phyloP scores from a whole-genome alignment of 1,140 invertebrate genomes.

The Cydia strobilella region DNA sequence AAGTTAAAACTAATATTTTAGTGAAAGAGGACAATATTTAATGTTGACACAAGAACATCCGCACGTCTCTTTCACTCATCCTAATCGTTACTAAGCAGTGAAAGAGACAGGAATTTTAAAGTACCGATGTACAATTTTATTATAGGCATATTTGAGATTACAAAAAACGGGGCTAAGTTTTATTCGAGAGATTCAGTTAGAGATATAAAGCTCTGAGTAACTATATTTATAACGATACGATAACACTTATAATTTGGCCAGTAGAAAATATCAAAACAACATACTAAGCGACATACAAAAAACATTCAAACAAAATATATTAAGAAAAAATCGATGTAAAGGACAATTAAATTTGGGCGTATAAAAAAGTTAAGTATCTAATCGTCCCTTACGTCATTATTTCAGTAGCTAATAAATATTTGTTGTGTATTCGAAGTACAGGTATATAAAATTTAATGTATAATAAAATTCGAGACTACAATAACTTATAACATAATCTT shows the following conservation, averaged over 20 bases:
- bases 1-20: slow-evolving; percentile 6
- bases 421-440: not conserved
- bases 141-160: not conserved
- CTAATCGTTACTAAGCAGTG: not conserved
- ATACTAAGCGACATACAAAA: not conserved
- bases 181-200: slow-evolving; percentile 7
- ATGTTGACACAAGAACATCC: not conserved
- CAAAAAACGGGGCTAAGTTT: not conserved
- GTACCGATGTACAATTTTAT: not conserved
- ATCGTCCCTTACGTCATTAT: not conserved
- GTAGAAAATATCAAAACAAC: slow-evolving; percentile 9
- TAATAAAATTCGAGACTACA: not conserved
- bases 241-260: slow-evolving; percentile 29
- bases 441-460: not conserved
- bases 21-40: not conserved
- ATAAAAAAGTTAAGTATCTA: not conserved
- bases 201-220: slow-evolving; percentile 11
- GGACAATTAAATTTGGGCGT: not conserved
- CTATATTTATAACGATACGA: not conserved
- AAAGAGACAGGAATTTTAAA: not conserved
- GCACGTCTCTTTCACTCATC: not conserved
- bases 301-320: not conserved
- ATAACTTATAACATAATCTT: too few species aligned
- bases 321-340: not conserved
- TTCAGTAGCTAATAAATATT: not conserved